Evolutionary conservation across 2,888 invertebrate species (phyloP).

Genomic region (Shargacucullia verbasci): DNA sequence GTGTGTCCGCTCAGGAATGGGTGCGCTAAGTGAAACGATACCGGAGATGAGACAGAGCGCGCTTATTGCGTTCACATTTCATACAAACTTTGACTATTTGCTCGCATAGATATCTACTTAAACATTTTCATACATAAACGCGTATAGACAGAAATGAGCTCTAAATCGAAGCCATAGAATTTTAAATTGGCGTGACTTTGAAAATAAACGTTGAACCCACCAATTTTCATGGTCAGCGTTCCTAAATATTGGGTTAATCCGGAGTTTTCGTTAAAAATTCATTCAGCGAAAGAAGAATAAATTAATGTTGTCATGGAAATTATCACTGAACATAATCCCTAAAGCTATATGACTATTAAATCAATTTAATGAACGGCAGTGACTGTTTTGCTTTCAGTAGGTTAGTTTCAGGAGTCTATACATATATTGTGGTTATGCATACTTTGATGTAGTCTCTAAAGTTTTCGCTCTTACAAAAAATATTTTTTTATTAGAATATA

Average conservation of each 20-base stretch:
- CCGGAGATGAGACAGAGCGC: slow-evolving; percentile 76
- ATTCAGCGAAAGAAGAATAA: slow-evolving; percentile 32
- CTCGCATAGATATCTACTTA: slow-evolving; percentile 3
- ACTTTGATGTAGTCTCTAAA: slow-evolving; percentile 32
- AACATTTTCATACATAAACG: not conserved
- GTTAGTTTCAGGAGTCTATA: slow-evolving; percentile 18
- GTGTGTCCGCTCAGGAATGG: slow-evolving; percentile 73
- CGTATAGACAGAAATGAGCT: not conserved
- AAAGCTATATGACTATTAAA: slow-evolving; percentile 25
- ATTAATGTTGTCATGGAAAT: slow-evolving; percentile 33
- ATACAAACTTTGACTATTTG: slow-evolving; percentile 60
- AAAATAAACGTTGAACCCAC: slow-evolving; percentile 16
- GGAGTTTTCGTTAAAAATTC: slow-evolving; percentile 22
- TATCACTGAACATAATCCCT: slow-evolving; percentile 32
- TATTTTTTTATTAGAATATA: slow-evolving; percentile 23
- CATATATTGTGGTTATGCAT: slow-evolving; percentile 33
- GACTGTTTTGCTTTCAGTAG: slow-evolving; percentile 23
- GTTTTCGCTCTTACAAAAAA: not conserved
- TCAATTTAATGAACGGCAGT: slow-evolving; percentile 39
- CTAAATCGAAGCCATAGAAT: too few species aligned
- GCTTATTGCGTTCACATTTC: slow-evolving; percentile 67
- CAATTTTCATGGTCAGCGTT: slow-evolving; percentile 20
- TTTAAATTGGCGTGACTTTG: not conserved
- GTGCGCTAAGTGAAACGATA: slow-evolving; percentile 79
- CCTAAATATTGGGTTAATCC: slow-evolving; percentile 12